Conservation (phyloP, 1,140 invertebrate species). For the Zelostemma sp. region DNA sequence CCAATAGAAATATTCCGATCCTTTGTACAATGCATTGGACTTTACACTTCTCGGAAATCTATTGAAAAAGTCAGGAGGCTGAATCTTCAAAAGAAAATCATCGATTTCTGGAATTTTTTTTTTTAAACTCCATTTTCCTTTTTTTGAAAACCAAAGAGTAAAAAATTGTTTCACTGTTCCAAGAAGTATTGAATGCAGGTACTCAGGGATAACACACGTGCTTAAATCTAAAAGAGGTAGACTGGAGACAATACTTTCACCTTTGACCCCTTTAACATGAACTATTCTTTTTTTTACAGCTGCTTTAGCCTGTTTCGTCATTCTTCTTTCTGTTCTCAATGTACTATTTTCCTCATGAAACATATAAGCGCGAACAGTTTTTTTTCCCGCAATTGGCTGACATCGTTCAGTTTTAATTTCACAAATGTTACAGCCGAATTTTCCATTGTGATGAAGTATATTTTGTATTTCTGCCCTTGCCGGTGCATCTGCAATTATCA, state of each 20-base stretch:
- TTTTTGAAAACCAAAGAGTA: slow-evolving; percentile 14
- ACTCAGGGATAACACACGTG: slow-evolving; percentile 29
- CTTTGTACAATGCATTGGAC: slow-evolving; percentile 22
- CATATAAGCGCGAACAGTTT: slow-evolving; percentile 10
- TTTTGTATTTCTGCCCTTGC: slow-evolving; percentile 36
- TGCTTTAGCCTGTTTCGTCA: slow-evolving; percentile 15
- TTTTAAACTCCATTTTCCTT: slow-evolving; percentile 23
- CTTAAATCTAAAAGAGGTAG: slow-evolving; percentile 25
- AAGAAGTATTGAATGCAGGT: slow-evolving; percentile 32
- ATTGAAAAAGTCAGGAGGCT: slow-evolving; percentile 26
- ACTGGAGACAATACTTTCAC: slow-evolving; percentile 15
- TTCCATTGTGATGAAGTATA: slow-evolving; percentile 26
- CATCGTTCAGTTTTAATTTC: slow-evolving; percentile 25
- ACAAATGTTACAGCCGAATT: slow-evolving; percentile 38
- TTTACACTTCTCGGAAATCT: slow-evolving; percentile 19
- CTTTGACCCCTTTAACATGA: slow-evolving; percentile 29
- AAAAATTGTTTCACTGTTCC: slow-evolving; percentile 19
- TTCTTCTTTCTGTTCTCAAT: slow-evolving; percentile 10
- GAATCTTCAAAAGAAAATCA: slow-evolving; percentile 18
- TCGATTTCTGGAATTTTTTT: slow-evolving; percentile 20
- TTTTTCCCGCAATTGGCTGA: slow-evolving; percentile 8
- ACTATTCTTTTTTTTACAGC: not conserved
- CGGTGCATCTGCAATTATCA: slow-evolving; percentile 42
- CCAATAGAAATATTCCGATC: slow-evolving; percentile 30
- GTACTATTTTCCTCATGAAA: not conserved